These are phyloP conservation scores for Notechis scutatus DNA, from an alignment of 2,113 vertebrate genomes.

Conservation along the genomic window DNA sequence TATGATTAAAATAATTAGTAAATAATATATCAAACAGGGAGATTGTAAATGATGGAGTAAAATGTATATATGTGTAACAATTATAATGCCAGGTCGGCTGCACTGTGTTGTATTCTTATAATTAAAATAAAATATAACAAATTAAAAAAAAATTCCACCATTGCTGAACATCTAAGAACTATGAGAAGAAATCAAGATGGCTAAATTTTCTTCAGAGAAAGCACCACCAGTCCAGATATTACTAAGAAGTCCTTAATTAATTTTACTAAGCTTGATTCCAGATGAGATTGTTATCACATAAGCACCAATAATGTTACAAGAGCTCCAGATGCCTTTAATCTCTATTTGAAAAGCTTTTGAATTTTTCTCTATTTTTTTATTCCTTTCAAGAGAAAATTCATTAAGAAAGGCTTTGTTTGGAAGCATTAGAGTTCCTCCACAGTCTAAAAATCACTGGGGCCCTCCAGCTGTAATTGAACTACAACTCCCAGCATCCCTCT, in stretches of 20 bases:
- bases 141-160: neutral
- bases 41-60: too few relatives aligned
- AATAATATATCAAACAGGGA: too few relatives aligned
- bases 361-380: neutral
- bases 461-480: neutral
- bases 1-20: too few relatives aligned
- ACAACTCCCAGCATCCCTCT: neutral
- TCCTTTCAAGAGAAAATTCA: neutral
- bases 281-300: neutral
- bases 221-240: neutral
- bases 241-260: neutral
- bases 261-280: neutral
- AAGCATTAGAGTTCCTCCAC: neutral
- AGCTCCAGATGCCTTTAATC: neutral
- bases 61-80: too few relatives aligned
- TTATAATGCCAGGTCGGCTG: too few relatives aligned
- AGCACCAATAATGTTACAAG: neutral
- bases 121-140: too few relatives aligned
- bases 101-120: too few relatives aligned
- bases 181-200: neutral
- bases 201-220: neutral
- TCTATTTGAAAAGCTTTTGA: neutral
- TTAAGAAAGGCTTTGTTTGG: neutral
- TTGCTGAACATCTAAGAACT: neutral
- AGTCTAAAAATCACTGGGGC: neutral